These are phyloP conservation scores for Aphelocoma californica DNA, from an alignment of 2,797 vertebrate genomes.

Conservation along the genomic window DNA sequence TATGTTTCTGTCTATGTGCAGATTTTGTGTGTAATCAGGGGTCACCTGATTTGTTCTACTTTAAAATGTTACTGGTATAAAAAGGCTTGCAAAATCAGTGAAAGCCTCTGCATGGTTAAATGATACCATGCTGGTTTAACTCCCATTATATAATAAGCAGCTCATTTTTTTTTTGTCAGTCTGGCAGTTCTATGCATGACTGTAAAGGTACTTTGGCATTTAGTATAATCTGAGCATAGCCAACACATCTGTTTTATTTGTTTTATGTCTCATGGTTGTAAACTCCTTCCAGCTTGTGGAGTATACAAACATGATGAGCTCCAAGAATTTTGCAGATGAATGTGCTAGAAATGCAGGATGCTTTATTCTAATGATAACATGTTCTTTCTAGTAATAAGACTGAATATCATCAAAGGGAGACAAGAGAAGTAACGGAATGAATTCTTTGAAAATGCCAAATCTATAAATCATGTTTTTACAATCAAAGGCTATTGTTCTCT, in stretches of 20 bases:
- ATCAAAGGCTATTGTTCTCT: slow-evolving; percentile 32
- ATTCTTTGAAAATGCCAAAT: slow-evolving; percentile 25
- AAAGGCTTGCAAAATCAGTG: neutral
- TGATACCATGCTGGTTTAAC: neutral
- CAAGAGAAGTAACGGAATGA: neutral
- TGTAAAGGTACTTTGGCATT: slow-evolving; percentile 16
- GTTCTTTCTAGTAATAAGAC: neutral
- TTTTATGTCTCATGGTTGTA: neutral
- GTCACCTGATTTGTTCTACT: neutral
- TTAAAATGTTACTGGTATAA: neutral
- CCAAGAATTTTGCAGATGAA: neutral
- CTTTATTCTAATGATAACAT: neutral
- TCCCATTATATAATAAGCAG: neutral
- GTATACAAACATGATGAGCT: neutral
- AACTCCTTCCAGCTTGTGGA: neutral
- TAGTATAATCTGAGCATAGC: neutral
- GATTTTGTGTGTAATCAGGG: neutral
- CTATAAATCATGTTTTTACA: slow-evolving; percentile 20
- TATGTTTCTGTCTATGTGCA: neutral
- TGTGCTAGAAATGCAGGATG: neutral
- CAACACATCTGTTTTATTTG: neutral
- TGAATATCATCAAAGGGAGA: neutral
- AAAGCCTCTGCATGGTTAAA: neutral
- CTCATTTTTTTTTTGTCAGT: neutral
- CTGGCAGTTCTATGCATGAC: neutral